Evolutionary conservation across 2,797 vertebrate species (phyloP), one percentile per base, ranked within the genome.

Genomic region (Tinamus major): DNA sequence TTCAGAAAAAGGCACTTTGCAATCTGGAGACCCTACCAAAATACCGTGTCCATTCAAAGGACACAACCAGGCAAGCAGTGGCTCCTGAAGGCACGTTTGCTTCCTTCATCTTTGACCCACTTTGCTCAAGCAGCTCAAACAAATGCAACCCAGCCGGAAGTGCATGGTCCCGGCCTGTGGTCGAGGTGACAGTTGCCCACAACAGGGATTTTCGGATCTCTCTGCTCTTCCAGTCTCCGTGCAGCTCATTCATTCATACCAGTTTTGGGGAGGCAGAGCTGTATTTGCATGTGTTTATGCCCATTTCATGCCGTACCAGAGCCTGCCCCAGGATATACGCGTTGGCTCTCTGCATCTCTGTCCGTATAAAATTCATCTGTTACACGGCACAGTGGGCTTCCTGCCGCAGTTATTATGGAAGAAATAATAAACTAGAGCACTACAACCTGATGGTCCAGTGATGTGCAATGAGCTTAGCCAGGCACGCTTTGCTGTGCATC

Each of bases 191-290:
- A 61, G 29, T 13, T 15, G 56, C 19, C 31, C 41, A 8, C 5
- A 12, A 17, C 7, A 67, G 35, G 81, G 44, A 72, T 8, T 6
- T 61, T n/a, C 12, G 4, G 2, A 12, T 42, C 24, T 31, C 8
- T 7, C 13, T 59, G 23, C 44, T 41, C 14, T 0, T 0, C 85
- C 35, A 35, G 21, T 11, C 55, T 6, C 24, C 26, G 9, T 7
- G 33, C 4, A 55, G 27, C 51, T 55, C 51, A 55, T 29, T 31
- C 18, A 16, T 18, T 31, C 53, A 55, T 6, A 21, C 29, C 14
- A 12, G 6, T 17, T 77, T 65, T 10, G 15, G 42, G 20, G 29
- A 18, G 29, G 56, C 56, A 58, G 56, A 65, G 20, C 41, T 44
- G 29, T 26, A 21, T 44, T 24, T 65, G 29, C 31, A 23, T 46